phyloP scores from a whole-genome alignment of 2,888 invertebrate species.

The Sericinus montela region DNA sequence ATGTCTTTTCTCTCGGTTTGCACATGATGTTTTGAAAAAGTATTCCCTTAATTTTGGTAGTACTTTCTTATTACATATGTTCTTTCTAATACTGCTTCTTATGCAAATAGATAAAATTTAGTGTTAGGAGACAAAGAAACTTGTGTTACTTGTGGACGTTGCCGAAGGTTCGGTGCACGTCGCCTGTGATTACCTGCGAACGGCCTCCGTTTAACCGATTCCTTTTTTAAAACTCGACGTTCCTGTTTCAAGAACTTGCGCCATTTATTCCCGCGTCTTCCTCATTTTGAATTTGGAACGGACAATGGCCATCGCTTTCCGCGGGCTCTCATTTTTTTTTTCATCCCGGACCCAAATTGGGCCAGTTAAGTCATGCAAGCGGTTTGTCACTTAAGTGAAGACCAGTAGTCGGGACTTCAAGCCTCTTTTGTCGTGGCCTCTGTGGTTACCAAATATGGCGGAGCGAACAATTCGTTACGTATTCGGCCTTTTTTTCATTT shows the following conservation, averaged over 20 bases:
- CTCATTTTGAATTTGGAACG: constrained; percentile 73
- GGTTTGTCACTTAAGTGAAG: constrained; percentile 60
- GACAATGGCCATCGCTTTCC: constrained; percentile 63
- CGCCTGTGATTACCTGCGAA: constrained; percentile 74
- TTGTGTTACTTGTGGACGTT: constrained; percentile 26
- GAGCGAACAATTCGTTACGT: constrained; percentile 53
- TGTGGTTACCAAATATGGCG: constrained; percentile 45
- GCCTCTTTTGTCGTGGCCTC: constrained; percentile 43
- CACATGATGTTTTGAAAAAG: no score
- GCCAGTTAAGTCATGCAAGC: constrained; percentile 55
- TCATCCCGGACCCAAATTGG: constrained; percentile 49
- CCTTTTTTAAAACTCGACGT: constrained; percentile 73
- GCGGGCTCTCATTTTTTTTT: constrained; percentile 38
- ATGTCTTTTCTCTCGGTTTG: no score
- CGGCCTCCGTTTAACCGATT: constrained; percentile 73
- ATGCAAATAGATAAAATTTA: no score
- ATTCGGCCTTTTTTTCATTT: constrained; percentile 37
- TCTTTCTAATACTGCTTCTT: no score
- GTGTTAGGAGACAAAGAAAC: no score
- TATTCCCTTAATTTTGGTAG: no score
- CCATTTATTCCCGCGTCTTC: constrained; percentile 72
- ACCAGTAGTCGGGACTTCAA: constrained; percentile 56
- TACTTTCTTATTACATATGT: no score
- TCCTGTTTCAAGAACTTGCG: constrained; percentile 68
- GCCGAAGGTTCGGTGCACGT: constrained; percentile 51